These are phyloP conservation scores for Micronycteris hirsuta DNA, from an alignment of 2,113 vertebrate genomes.

Conservation along the genomic window DNA sequence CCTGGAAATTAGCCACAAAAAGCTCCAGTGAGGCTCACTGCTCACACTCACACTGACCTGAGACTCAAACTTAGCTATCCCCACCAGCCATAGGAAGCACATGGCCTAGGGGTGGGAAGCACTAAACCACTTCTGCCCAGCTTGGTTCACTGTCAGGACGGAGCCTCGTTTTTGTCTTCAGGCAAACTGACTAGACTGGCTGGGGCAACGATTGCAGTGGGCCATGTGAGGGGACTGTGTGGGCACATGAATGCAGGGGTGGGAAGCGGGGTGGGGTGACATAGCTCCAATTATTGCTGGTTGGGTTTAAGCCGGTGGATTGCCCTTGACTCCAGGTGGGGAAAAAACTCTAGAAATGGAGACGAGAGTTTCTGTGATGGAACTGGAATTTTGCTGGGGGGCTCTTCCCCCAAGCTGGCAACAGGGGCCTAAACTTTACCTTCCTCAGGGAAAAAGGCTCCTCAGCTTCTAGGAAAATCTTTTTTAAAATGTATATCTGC, in stretches of 20 bases:
- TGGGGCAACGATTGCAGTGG: not conserved
- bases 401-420: not conserved
- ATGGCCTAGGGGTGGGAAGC: not conserved
- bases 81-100: not conserved
- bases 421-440: not conserved
- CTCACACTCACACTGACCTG: not conserved
- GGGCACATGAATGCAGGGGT: rapidly evolving
- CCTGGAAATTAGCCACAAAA: not conserved
- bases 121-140: not conserved
- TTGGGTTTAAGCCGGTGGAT: not conserved
- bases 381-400: not conserved
- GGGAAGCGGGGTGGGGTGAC: too few species aligned
- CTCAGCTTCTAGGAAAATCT: not conserved
- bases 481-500: not conserved
- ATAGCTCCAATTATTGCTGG: not conserved
- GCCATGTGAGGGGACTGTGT: not conserved
- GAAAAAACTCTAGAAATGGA: not conserved
- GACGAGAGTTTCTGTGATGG: not conserved
- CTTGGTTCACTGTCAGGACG: not conserved
- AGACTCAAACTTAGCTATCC: not conserved
- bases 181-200: not conserved
- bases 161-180: not conserved
- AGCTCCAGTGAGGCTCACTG: not conserved
- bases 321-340: not conserved
- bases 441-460: not conserved